These are phyloP conservation scores for Epizoanthus ramosus DNA, from an alignment of 92 coral and sea anemone genomes.

Conservation along the genomic window DNA sequence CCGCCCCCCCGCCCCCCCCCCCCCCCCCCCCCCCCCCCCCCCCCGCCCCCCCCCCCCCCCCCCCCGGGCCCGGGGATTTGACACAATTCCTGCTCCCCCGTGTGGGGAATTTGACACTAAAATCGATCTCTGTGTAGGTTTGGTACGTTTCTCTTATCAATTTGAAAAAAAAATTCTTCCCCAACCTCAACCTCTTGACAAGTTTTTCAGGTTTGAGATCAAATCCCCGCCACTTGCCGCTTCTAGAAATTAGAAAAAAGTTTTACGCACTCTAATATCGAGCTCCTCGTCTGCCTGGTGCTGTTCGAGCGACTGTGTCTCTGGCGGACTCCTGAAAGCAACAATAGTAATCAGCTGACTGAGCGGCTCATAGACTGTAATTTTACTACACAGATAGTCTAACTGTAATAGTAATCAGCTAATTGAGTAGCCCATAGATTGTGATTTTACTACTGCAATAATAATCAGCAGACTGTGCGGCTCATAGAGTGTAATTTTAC, in stretches of 20 bases:
- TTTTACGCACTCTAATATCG: slow-evolving; percentile 80
- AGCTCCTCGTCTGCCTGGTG: slow-evolving; percentile 94
- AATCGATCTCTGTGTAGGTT: too few relatives aligned
- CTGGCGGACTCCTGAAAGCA: slow-evolving; percentile 85
- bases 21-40: too few relatives aligned
- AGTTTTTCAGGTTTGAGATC: too few relatives aligned
- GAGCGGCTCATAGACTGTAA: neutral
- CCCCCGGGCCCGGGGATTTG: too few relatives aligned
- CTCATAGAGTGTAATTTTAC: neutral
- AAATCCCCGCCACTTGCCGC: neutral
- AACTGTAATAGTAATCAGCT: neutral
- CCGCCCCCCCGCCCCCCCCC: too few relatives aligned
- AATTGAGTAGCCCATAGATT: neutral
- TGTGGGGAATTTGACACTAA: too few relatives aligned
- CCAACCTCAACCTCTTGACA: too few relatives aligned
- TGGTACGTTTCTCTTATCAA: too few relatives aligned
- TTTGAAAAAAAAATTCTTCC: too few relatives aligned
- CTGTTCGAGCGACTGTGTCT: slow-evolving; percentile 93
- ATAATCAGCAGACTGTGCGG: neutral
- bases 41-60: too few relatives aligned
- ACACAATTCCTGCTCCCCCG: too few relatives aligned
- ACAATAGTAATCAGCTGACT: neutral
- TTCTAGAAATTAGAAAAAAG: neutral
- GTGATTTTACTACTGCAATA: neutral
- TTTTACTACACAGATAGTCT: neutral